Evolutionary conservation across 2,888 invertebrate species (phyloP).

Genomic region (Sminthurides aquaticus): DNA sequence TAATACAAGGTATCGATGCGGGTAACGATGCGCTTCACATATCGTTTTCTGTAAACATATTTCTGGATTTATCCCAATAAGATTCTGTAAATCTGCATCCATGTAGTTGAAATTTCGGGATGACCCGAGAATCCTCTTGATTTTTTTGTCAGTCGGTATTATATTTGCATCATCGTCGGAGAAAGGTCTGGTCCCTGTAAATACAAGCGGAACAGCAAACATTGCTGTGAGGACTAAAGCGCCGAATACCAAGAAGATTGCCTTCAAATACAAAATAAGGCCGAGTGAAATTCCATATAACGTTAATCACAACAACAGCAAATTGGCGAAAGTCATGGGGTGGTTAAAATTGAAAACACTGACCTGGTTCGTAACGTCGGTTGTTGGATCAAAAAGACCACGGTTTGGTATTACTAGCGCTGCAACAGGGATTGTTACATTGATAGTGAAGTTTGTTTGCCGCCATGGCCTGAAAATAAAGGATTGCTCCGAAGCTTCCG

Average conservation of each 20-base stretch:
- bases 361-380: background rate
- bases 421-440: background rate
- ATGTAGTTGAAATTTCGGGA: slow-evolving; percentile 41
- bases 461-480: background rate
- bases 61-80: slow-evolving; percentile 35
- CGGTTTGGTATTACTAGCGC: background rate
- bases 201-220: slow-evolving; percentile 39
- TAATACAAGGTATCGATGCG: slow-evolving; percentile 38
- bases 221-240: slow-evolving; percentile 31
- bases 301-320: no score
- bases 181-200: slow-evolving; percentile 37
- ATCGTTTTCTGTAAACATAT: slow-evolving; percentile 39
- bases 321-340: no score
- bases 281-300: no score
- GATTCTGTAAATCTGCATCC: slow-evolving; percentile 38
- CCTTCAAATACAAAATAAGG: slow-evolving; percentile 17
- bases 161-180: slow-evolving; percentile 25
- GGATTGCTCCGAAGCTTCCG: background rate
- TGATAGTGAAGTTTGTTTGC: background rate
- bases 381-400: background rate
- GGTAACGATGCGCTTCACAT: slow-evolving; percentile 37
- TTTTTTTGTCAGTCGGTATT: slow-evolving; percentile 23
- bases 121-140: slow-evolving; percentile 36
- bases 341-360: no score
- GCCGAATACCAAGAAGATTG: slow-evolving; percentile 38